Evolutionary conservation across 2,797 vertebrate species (phyloP).

Genomic region (Aulostomus chinensis): DNA sequence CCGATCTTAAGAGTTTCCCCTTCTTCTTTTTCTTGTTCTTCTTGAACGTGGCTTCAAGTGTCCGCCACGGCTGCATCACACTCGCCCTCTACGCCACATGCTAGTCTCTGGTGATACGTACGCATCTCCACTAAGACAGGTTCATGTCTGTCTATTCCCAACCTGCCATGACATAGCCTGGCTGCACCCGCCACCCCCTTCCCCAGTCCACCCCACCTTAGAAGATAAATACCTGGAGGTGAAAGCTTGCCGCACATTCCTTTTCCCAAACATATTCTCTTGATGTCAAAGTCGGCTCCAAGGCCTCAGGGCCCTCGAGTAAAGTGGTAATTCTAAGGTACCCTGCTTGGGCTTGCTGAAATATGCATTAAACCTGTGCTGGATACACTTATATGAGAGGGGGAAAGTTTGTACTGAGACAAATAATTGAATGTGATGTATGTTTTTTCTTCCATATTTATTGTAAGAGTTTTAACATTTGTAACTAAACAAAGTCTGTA

Average conservation of each 20-base stretch:
- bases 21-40: no score
- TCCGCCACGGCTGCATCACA: constrained; percentile 35
- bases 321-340: constrained; percentile 91
- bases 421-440: constrained; percentile 51
- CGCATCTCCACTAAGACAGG: constrained; percentile 56
- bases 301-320: constrained; percentile 89
- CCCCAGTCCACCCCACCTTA: constrained; percentile 76
- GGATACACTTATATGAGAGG: constrained; percentile 80
- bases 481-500: background rate
- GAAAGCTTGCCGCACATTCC: constrained; percentile 95
- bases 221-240: constrained; percentile 96
- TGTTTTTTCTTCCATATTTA: constrained; percentile 50
- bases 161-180: constrained; percentile 80
- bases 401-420: constrained; percentile 71
- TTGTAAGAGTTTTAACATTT: constrained; percentile 19
- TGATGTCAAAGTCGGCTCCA: constrained; percentile 92
- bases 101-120: constrained; percentile 33
- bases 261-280: constrained; percentile 91
- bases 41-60: constrained; percentile 37
- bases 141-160: constrained; percentile 69
- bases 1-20: constrained; percentile 27
- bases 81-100: constrained; percentile 13
- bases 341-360: constrained; percentile 96
- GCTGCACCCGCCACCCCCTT: constrained; percentile 63
- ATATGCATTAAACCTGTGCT: constrained; percentile 93